Base-by-base conservation (phyloP, 2,113 vertebrate species). In the Salminus brasiliensis region DNA sequence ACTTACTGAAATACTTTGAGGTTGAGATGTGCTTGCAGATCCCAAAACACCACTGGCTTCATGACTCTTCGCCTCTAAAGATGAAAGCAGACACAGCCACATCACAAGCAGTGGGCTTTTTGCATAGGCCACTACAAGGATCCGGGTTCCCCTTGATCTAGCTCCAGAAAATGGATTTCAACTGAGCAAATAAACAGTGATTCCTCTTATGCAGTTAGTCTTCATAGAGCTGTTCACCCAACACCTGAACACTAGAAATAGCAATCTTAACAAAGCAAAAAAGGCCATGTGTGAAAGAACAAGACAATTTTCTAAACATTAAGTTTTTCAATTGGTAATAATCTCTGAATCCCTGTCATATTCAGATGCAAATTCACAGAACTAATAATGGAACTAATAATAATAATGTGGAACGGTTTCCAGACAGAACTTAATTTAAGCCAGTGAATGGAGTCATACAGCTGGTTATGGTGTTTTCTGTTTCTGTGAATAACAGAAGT, bases 21-120 rank as follows among this genome's bases (percentile, higher is more conserved):
- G 7, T 21, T 65, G 62, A 16, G 12, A 34, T 16, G 60, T 25
- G 36, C 27, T 29, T 2, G 36, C 39, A 62, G 55, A 23, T 74
- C 39, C 18, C 41, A 75, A 34, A 49, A 27, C 3, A 4, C 29
- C 41, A 63, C 41, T 60, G 27, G 25, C 41, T 43, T 47, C 21
- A 62, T 49, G 72, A 65, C 73, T 23, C 11, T 25, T 60, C 18
- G 10, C 13, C 30, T 21, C 27, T 34, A 34, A 23, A 75, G 29
- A 65, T 36, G 15, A 65, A 65, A 66, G 30, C 30, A 15, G 18
- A 75, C 41, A 73, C 53, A 74, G 23, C 5, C 36, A 43, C 39
- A 34, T 52, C 11, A 49, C 11, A 49, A 65, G 59, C 72, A 18
- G 30, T 32, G 57, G 13, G 59, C 69, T 36, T 71, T 71, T 16